These are phyloP conservation scores for Hirtodrosophila duncani DNA, from an alignment of 2,888 invertebrate genomes.

Conservation along the genomic window DNA sequence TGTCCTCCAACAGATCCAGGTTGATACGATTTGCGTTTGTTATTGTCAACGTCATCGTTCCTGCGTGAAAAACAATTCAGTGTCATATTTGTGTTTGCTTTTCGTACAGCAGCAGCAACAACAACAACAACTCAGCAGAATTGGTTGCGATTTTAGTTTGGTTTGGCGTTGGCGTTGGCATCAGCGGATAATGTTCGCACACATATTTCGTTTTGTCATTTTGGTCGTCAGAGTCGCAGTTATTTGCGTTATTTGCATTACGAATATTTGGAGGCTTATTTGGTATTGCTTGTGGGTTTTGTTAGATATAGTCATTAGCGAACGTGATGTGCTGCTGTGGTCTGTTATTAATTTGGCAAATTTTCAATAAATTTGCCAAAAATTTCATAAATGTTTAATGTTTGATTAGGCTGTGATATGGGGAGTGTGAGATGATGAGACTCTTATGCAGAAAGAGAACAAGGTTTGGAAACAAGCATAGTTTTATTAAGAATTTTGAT, in stretches of 20 bases:
- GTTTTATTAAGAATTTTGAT: no score
- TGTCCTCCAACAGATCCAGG: slow-evolving; percentile 8
- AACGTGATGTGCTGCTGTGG: neutral
- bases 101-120: neutral
- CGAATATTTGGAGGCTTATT: slow-evolving; percentile 12
- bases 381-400: no score
- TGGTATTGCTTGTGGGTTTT: slow-evolving; percentile 16
- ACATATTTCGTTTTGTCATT: slow-evolving; percentile 47
- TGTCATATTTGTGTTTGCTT: slow-evolving; percentile 55
- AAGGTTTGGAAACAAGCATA: no score
- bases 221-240: slow-evolving; percentile 14
- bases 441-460: no score
- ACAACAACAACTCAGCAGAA: slow-evolving; percentile 28
- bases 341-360: no score
- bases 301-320: slow-evolving; percentile 21
- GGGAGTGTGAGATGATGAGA: no score
- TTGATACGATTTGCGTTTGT: slow-evolving; percentile 16
- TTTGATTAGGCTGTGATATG: no score
- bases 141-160: neutral
- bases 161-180: neutral
- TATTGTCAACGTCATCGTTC: slow-evolving; percentile 43
- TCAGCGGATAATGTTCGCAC: slow-evolving; percentile 56
- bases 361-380: no score
- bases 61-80: slow-evolving; percentile 58
- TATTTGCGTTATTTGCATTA: slow-evolving; percentile 16